phyloP scores from a whole-genome alignment of 2,113 vertebrate genomes.

The Peromyscus maniculatus region DNA sequence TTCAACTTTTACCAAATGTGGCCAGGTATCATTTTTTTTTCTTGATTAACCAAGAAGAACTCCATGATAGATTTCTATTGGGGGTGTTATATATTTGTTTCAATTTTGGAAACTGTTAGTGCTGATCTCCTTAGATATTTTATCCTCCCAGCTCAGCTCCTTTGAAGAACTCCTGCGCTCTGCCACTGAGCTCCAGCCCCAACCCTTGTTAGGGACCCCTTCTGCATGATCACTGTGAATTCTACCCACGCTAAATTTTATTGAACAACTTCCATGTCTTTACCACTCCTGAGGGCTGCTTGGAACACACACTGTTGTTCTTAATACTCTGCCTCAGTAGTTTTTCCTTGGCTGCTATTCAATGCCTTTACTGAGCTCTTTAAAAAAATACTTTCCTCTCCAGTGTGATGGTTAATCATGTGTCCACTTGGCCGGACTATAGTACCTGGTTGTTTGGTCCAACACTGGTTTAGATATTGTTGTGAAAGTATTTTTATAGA shows the following conservation, averaged over 20 bases:
- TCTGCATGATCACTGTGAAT: background rate
- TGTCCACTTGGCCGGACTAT: background rate
- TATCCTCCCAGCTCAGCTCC: background rate
- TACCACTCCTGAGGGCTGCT: background rate
- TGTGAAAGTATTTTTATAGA: constrained; percentile 15
- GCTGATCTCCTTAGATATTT: background rate
- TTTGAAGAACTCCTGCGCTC: background rate
- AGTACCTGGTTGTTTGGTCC: background rate
- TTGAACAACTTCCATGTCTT: background rate
- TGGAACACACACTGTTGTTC: background rate
- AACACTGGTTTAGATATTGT: background rate
- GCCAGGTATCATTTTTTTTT: background rate
- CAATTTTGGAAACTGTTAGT: background rate
- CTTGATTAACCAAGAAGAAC: background rate
- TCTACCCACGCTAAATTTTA: background rate
- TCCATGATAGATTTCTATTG: background rate
- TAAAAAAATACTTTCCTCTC: constrained; percentile 24
- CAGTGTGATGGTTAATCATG: background rate
- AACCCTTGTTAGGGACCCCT: background rate
- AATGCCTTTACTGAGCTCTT: constrained; percentile 37
- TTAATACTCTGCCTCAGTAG: background rate
- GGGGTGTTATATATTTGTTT: background rate
- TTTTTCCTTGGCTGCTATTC: background rate
- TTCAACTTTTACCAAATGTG: background rate
- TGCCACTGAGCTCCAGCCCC: background rate